Conservation (phyloP, 2,888 invertebrate species). For the Acronicta psi region DNA sequence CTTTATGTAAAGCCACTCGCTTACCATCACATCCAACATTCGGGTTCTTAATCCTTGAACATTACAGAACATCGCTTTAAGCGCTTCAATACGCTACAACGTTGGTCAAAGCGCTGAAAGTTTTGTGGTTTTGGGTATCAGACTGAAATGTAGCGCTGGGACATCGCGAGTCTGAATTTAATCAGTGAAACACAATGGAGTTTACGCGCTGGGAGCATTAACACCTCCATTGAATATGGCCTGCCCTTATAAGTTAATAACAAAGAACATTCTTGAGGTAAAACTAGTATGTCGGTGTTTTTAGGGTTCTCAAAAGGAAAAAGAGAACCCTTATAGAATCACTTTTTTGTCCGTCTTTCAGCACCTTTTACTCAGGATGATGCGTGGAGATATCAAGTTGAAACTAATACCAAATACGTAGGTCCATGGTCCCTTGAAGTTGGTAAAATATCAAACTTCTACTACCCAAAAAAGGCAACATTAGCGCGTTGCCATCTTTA, state of each 20-base stretch:
- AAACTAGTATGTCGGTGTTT: background rate
- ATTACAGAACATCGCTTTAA: constrained; percentile 17
- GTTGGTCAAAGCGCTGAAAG: constrained; percentile 24
- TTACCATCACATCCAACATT: too few relatives aligned
- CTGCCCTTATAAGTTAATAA: background rate
- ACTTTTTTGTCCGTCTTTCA: too few relatives aligned
- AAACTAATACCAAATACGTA: too few relatives aligned
- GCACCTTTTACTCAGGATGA: too few relatives aligned
- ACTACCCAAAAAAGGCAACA: too few relatives aligned
- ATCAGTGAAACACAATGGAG: constrained; percentile 17
- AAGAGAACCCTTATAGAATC: too few relatives aligned
- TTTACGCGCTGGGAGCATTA: background rate
- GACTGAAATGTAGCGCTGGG: constrained; percentile 13
- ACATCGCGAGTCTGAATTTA: constrained; percentile 10
- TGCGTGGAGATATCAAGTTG: too few relatives aligned
- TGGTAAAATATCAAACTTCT: too few relatives aligned
- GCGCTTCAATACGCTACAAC: constrained; percentile 15
- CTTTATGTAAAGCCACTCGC: too few relatives aligned
- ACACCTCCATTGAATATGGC: background rate
- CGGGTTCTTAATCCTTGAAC: background rate
- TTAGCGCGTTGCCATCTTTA: too few relatives aligned
- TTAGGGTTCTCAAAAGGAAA: too few relatives aligned
- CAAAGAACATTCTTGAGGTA: background rate
- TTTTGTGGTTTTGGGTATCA: constrained; percentile 30
- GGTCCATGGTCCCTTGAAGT: too few relatives aligned